Conservation (phyloP, 2,797 vertebrate species). For the Vireo griseus region DNA sequence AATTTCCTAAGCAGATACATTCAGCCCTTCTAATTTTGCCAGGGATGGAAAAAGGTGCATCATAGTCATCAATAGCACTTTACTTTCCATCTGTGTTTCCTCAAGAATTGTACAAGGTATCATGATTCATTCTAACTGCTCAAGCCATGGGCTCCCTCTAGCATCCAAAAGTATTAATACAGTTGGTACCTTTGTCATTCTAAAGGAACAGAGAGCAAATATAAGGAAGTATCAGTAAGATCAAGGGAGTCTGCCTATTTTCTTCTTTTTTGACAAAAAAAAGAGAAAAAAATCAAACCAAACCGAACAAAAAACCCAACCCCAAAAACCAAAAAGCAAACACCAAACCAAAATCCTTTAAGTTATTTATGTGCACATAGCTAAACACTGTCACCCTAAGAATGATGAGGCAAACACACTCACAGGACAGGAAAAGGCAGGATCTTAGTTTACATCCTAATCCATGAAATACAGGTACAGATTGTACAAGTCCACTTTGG, state of each 20-base stretch:
- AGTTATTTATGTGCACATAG: not conserved
- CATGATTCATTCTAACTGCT: not conserved
- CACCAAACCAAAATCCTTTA: not conserved
- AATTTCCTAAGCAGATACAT: conserved; percentile 16
- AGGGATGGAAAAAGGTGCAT: conserved; percentile 14
- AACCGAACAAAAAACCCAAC: not conserved
- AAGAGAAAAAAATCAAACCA: not conserved
- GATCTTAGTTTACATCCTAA: not conserved
- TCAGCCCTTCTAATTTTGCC: not conserved
- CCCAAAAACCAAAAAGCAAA: not conserved
- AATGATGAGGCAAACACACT: not conserved
- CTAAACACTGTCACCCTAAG: not conserved
- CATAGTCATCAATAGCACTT: not conserved
- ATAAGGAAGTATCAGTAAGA: not conserved
- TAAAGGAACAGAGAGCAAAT: not conserved
- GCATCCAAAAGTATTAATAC: conserved; percentile 14
- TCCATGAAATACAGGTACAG: not conserved
- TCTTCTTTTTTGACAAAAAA: not conserved
- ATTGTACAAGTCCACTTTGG: not conserved
- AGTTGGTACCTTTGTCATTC: not conserved
- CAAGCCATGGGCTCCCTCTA: conserved; percentile 50
- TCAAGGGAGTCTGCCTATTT: not conserved
- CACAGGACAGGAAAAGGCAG: not conserved
- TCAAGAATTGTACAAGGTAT: not conserved
- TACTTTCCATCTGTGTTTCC: conserved; percentile 10